Conservation (phyloP, 2,888 invertebrate genomes). For the Venusia cambrica region DNA sequence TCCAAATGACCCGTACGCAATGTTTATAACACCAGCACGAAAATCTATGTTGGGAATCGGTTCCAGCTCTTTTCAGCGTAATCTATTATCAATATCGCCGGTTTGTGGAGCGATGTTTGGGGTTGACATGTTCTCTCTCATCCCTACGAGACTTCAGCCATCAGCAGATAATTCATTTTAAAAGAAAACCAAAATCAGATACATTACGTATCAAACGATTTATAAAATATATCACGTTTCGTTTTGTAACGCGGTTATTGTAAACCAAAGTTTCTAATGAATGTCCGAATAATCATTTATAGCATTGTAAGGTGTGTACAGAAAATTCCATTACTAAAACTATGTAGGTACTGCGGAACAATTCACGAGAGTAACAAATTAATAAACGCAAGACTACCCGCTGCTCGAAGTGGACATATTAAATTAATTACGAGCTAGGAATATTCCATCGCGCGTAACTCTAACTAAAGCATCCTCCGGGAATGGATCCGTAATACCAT, state of each 20-base stretch:
- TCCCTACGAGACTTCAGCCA: too few relatives aligned
- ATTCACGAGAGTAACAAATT: conserved; percentile 13
- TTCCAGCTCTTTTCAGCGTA: conserved; percentile 37
- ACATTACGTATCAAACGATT: too few relatives aligned
- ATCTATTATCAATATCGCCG: conserved; percentile 27
- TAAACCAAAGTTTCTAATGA: too few relatives aligned
- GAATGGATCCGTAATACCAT: too few relatives aligned
- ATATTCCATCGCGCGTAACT: conserved; percentile 23
- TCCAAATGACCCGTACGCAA: conserved; percentile 63
- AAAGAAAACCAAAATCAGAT: too few relatives aligned
- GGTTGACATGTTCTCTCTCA: conserved; percentile 3
- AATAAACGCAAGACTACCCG: conserved; percentile 10
- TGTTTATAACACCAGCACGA: conserved; percentile 53
- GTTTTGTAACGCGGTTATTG: too few relatives aligned
- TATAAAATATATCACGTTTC: too few relatives aligned
- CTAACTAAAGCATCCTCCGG: conserved; percentile 14
- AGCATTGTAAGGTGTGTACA: too few relatives aligned
- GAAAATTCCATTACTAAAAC: too few relatives aligned
- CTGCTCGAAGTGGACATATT: conserved; percentile 20
- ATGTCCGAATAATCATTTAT: too few relatives aligned
- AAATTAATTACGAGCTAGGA: conserved; percentile 24
- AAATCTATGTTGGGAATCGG: conserved; percentile 43
- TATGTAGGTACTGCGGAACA: conserved; percentile 11
- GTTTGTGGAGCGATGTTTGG: conserved; percentile 11
- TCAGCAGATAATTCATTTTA: too few relatives aligned